Base-by-base conservation (phyloP, 2,888 invertebrate species). In the Cantharis rufa region DNA sequence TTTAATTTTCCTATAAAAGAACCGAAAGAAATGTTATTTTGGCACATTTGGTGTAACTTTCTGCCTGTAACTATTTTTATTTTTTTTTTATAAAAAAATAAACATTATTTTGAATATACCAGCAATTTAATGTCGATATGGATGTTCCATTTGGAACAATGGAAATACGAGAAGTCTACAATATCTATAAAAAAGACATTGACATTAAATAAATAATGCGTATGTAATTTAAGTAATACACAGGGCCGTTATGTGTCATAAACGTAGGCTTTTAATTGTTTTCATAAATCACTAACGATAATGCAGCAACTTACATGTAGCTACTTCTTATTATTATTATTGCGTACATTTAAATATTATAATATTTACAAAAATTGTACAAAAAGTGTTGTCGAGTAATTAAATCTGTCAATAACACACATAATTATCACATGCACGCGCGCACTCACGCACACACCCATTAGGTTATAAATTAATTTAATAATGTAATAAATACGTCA, bases 231-330 rank as follows among this genome's bases (percentile, higher is more conserved):
- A 75, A 78, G 75, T 78, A 78, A 70, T 78, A 75, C 70, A 75
- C 72, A 72, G 77, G 71, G 77, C 74, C 77, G 69, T 74, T 75
- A 75, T 73, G 71, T 77, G 72, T 77, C 72, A 61, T 77, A 77
- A 77, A 77, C 28, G 72, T 78, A 78, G 78, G 78, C 78, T 78
- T 77, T 69, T 70, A 21, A 21, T 66, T 66, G 18, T 21, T 71
- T 72, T 69, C 11, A 5, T 72, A 70, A 70, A 75, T 78, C 70
- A 62, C 78, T 78, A 78, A 78, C 75, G 68, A 72, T 72, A 68
- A 78, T 69, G 72, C 72, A 75, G 75, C 74, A 71, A 69, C 68
- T 77, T 62, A 71, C 24, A 75, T 72, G 61, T 64, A 66, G 27
- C 69, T 68, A 63, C 74, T 72, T 70, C 27, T 69, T 75, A 72